These are phyloP conservation scores for Poecile atricapillus DNA, from an alignment of 2,113 vertebrate genomes.

Conservation along the genomic window DNA sequence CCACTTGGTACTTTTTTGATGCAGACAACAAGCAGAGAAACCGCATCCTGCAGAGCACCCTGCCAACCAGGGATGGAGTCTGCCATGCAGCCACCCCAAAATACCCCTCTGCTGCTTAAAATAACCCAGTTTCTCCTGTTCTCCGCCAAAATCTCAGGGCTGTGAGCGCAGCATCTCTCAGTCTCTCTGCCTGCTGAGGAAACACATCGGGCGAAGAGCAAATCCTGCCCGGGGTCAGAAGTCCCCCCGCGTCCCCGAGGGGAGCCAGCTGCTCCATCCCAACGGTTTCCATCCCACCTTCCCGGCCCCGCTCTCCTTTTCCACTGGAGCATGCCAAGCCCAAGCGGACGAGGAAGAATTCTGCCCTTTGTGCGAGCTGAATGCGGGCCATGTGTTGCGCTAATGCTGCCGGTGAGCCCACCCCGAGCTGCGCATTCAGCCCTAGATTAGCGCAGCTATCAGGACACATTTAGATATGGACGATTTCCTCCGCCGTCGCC, in stretches of 20 bases:
- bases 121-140: neutral
- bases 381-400: slow-evolving; percentile 82
- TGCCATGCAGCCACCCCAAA: neutral
- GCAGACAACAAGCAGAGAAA: accelerated
- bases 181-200: neutral
- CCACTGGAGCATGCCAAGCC: neutral
- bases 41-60: neutral
- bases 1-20: neutral
- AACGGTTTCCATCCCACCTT: neutral
- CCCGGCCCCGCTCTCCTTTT: neutral
- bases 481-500: slow-evolving; percentile 83
- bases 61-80: neutral
- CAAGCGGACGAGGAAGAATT: slow-evolving; percentile 62
- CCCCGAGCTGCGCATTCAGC: slow-evolving; percentile 80
- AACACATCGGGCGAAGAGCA: accelerated
- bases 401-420: slow-evolving; percentile 79
- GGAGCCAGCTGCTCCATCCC: slow-evolving; percentile 14
- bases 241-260: neutral
- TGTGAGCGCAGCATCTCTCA: accelerated
- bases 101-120: neutral
- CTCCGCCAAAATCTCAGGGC: neutral
- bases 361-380: slow-evolving; percentile 78
- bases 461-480: slow-evolving; percentile 83
- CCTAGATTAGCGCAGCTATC: slow-evolving; percentile 83
- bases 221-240: neutral